Evolutionary conservation across 2,888 invertebrate genomes (phyloP).

Genomic region (Diachrysia chrysitis): DNA sequence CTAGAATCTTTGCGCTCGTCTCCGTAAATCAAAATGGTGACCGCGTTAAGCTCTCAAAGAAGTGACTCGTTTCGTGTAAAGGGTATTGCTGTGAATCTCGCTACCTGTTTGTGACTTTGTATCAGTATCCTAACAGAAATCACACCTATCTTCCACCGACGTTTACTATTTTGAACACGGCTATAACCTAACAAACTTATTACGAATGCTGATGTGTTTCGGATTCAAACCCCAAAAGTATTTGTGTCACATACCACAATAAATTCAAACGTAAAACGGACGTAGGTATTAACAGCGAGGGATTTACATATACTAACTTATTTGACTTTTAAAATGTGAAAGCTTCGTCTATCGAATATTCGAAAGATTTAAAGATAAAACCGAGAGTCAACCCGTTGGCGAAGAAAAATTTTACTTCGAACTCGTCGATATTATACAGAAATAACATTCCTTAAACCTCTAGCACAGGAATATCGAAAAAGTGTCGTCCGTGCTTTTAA

Average conservation of each 20-base stretch:
- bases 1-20: conserved; percentile 31
- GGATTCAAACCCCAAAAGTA: not conserved
- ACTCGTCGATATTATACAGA: conserved; percentile 1
- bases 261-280: conserved; percentile 9
- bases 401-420: not conserved
- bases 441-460: conserved; percentile 1
- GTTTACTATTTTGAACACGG: not conserved
- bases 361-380: conserved; percentile 3
- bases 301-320: not conserved
- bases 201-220: not conserved
- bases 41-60: conserved; percentile 46
- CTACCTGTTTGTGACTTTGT: conserved; percentile 11
- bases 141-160: not conserved
- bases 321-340: conserved; percentile 13
- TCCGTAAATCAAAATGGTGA: conserved; percentile 38
- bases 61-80: conserved; percentile 38
- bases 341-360: conserved; percentile 7
- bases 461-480: not conserved
- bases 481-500: not conserved
- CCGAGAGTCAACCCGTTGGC: not conserved
- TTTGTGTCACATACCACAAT: conserved; percentile 8
- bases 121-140: conserved; percentile 4
- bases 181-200: not conserved
- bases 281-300: not conserved
- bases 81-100: conserved; percentile 42